Conservation (phyloP, 1,140 invertebrate species). For the Micrasema minimum region DNA sequence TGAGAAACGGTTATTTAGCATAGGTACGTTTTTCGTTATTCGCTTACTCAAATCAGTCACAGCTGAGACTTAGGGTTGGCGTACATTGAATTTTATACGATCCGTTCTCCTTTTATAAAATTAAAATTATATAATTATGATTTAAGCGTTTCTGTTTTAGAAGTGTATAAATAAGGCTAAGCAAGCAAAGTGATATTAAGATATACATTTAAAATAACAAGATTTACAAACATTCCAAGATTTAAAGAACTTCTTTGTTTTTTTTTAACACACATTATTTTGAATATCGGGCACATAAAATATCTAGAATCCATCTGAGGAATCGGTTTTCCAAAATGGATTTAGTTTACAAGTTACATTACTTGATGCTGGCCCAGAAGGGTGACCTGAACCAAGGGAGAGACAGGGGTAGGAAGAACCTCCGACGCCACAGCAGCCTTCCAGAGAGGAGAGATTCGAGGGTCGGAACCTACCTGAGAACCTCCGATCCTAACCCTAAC, state of each 20-base stretch:
- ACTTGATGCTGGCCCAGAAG: slow-evolving; percentile 65
- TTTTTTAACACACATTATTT: no score
- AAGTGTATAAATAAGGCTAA: no score
- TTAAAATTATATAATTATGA: no score
- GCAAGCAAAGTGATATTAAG: no score
- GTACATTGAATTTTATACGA: no score
- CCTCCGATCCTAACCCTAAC: neutral
- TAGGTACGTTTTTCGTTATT: slow-evolving; percentile 22
- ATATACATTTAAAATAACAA: no score
- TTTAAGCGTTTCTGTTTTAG: no score
- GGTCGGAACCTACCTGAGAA: neutral
- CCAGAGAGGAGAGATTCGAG: slow-evolving; percentile 57
- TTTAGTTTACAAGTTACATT: slow-evolving; percentile 65
- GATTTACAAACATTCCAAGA: no score
- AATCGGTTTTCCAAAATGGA: slow-evolving; percentile 56
- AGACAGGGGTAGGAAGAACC: slow-evolving; percentile 58
- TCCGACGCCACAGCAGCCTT: slow-evolving; percentile 72
- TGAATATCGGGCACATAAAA: neutral
- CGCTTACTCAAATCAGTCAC: slow-evolving; percentile 11
- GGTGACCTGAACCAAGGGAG: slow-evolving; percentile 63
- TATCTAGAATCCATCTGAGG: neutral
- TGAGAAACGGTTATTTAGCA: slow-evolving; percentile 9
- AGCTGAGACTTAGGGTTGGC: slow-evolving; percentile 14
- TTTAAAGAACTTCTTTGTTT: no score
- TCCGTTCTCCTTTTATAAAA: no score